Evolutionary conservation across 2,888 invertebrate species (phyloP), one percentile per base, ranked within the genome.

Genomic region (Hydrotaea diabolus): DNA sequence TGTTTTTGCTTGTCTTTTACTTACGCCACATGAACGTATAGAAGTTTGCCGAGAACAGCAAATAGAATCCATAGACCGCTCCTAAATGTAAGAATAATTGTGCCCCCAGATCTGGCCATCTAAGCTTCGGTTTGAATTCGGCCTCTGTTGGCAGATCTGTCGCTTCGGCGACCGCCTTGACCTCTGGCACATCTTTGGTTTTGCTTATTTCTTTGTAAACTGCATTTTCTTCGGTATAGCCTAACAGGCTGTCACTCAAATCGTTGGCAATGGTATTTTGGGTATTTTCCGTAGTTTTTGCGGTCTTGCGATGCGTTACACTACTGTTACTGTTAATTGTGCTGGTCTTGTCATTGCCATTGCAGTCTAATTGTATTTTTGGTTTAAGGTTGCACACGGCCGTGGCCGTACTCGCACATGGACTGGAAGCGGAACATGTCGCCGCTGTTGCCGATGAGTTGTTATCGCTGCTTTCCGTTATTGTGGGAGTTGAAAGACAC

Each of bases 11-110:
- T 53, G 7, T 53, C 7, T 21, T 43, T 62, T 86, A 94, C 96
- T 94, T 93, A 96, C 96, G 95, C 94, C 96, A 96, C 83, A 96
- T 88, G 85, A 93, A 92, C 78, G 96, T 96, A 87, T 94, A 93
- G 85, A 95, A 90, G 90, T 93, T 95, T 36, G 94, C 94, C 55
- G 88, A 88, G 86, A 95, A 89, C 77, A 95, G 93, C 89, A 96
- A 93, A 92, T 93, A 95, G 55, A 96, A 86, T 86, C 96, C 96
- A 89, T 96, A 96, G 53, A 96, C 87, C 86, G 94, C 94, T 43
- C 96, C 96, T 80, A 90, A 90, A 92, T 96, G 96, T 89, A 96
- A 93, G 87, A 94, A 94, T 83, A 95, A 87, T 93, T 96, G 96
- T 21, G 94, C 96, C 17, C 92, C 89, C 1, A 96, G 92, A 90